These are phyloP conservation scores for Vidua chalybeata DNA, from an alignment of 2,113 vertebrate genomes.

Conservation along the genomic window DNA sequence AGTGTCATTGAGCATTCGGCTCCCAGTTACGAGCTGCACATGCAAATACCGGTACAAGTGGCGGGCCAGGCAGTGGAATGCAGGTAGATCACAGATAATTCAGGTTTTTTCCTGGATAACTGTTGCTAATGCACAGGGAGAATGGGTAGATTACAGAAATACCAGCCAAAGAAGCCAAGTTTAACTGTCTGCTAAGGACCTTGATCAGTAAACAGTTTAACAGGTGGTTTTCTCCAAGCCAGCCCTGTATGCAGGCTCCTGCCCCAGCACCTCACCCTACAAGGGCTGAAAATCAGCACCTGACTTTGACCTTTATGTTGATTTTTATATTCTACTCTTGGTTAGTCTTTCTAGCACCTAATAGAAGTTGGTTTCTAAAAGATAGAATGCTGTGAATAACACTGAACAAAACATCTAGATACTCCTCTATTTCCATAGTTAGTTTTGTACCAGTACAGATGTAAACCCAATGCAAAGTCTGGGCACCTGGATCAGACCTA, in stretches of 20 bases:
- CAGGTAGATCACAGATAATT: background rate
- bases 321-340: background rate
- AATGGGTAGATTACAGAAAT: background rate
- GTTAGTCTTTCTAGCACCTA: background rate
- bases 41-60: background rate
- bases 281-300: background rate
- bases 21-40: background rate
- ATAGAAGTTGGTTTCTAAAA: background rate
- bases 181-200: background rate
- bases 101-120: background rate
- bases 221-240: background rate
- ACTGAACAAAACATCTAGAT: background rate
- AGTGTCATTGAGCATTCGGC: conserved; percentile 23
- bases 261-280: background rate
- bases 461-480: background rate
- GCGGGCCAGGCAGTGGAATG: background rate
- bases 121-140: background rate
- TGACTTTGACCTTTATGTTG: background rate
- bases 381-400: background rate
- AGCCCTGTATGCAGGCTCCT: background rate
- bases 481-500: background rate
- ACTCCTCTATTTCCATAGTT: background rate
- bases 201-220: background rate
- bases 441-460: background rate
- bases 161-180: background rate